Percentiles rank a stretch among this genome's conserved stretches.
Conservation (phyloP, 1,140 invertebrate species). For the Drosophila auraria region DNA sequence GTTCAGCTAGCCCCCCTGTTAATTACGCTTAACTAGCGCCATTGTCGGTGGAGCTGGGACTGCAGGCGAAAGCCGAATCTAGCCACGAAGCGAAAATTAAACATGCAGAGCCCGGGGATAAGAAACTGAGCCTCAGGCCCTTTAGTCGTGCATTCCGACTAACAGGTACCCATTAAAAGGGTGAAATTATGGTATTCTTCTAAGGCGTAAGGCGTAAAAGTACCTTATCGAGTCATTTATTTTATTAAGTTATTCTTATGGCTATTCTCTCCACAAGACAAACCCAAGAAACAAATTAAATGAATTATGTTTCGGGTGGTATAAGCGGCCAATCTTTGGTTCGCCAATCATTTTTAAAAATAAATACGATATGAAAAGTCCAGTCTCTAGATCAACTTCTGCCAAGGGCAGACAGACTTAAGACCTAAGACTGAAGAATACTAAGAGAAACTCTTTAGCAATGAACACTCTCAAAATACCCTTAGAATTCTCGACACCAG, state of each 20-base stretch:
- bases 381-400: too few relatives aligned
- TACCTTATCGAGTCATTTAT: background rate
- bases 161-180: background rate
- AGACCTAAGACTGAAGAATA: too few relatives aligned
- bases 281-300: too few relatives aligned
- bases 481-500: too few relatives aligned
- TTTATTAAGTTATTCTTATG: too few relatives aligned
- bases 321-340: too few relatives aligned
- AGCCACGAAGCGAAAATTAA: constrained; percentile 46
- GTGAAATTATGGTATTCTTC: too few relatives aligned
- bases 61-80: constrained; percentile 16
- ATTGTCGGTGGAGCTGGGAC: constrained; percentile 50
- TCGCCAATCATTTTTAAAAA: too few relatives aligned
- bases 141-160: background rate
- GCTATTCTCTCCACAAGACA: too few relatives aligned
- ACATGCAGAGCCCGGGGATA: constrained; percentile 46
- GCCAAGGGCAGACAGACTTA: too few relatives aligned
- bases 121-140: background rate
- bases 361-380: background rate
- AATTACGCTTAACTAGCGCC: constrained; percentile 78
- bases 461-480: background rate
- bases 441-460: background rate
- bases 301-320: too few relatives aligned
- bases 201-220: too few relatives aligned
- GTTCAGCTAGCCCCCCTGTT: constrained; percentile 62